phyloP scores from a whole-genome alignment of 1,140 invertebrate genomes.

The Conus betulinus region DNA sequence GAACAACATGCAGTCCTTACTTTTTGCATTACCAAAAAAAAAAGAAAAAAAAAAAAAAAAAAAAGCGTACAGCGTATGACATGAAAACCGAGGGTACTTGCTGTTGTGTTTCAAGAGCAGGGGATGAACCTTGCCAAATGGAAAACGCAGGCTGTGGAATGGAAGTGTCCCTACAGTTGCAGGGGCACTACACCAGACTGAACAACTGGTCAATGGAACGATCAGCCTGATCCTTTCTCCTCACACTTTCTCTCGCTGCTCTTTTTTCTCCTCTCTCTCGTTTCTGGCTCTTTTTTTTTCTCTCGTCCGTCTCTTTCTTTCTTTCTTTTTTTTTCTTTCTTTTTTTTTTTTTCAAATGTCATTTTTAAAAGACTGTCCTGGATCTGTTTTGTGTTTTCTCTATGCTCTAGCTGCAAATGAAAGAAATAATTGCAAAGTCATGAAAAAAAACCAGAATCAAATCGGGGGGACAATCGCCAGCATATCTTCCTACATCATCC shows the following conservation, averaged over 20 bases:
- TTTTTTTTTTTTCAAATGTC: no score
- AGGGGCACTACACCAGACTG: constrained; percentile 17
- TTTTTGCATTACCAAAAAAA: neutral
- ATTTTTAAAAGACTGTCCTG: neutral
- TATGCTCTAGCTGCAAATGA: constrained; percentile 28
- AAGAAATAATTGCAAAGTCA: constrained; percentile 19
- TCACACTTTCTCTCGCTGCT: no score
- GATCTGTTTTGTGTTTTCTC: neutral
- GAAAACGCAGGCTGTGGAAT: neutral
- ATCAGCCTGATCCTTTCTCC: no score
- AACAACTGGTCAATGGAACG: neutral
- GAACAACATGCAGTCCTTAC: no score
- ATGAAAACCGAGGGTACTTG: constrained; percentile 16
- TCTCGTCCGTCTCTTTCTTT: no score
- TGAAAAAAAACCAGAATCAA: neutral
- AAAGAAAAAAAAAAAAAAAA: neutral
- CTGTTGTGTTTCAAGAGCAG: neutral
- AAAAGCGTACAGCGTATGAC: no score
- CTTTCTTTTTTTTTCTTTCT: no score
- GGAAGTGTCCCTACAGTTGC: neutral
- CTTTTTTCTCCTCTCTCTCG: no score
- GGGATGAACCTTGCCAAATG: neutral
- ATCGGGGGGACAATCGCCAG: constrained; percentile 30
- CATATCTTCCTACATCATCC: constrained; percentile 13
- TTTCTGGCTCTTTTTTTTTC: no score